Evolutionary conservation across 1,140 invertebrate species (phyloP).

Genomic region (Arctopsyche grandis): DNA sequence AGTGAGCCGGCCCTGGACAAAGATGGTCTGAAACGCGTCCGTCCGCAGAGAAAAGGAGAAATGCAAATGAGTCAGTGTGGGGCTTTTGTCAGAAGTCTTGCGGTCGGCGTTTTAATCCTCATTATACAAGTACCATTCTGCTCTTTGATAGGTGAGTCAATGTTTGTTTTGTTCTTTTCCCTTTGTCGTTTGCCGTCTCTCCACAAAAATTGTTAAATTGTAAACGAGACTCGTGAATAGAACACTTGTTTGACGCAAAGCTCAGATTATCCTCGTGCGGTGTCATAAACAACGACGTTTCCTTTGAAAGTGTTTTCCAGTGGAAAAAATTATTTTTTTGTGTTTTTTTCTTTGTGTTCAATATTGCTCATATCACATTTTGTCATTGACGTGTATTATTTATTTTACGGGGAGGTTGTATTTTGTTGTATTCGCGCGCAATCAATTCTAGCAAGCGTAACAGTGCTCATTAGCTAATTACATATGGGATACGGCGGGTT

Average conservation of each 20-base stretch:
- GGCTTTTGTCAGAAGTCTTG: slow-evolving; percentile 27
- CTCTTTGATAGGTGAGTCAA: slow-evolving; percentile 31
- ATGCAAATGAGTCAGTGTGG: slow-evolving; percentile 34
- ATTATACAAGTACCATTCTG: slow-evolving; percentile 36
- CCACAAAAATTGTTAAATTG: neutral
- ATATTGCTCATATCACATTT: no score
- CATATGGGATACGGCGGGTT: slow-evolving; percentile 1
- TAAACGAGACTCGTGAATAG: neutral
- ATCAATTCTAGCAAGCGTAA: no score
- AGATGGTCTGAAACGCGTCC: slow-evolving; percentile 30
- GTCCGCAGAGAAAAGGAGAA: slow-evolving; percentile 24
- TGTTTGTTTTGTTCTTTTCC: neutral
- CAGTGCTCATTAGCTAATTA: slow-evolving; percentile 37
- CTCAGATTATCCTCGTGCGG: no score
- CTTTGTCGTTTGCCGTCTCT: neutral
- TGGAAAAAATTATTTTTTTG: no score
- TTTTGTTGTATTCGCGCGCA: no score
- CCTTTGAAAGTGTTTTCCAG: no score
- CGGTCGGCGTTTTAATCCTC: slow-evolving; percentile 27
- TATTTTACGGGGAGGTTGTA: no score
- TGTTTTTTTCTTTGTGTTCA: no score
- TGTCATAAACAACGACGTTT: no score
- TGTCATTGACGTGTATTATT: no score
- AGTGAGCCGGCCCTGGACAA: neutral
- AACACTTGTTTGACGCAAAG: no score